Base-by-base conservation (phyloP, 2,888 invertebrate genomes). In the Tiliacea citrago region DNA sequence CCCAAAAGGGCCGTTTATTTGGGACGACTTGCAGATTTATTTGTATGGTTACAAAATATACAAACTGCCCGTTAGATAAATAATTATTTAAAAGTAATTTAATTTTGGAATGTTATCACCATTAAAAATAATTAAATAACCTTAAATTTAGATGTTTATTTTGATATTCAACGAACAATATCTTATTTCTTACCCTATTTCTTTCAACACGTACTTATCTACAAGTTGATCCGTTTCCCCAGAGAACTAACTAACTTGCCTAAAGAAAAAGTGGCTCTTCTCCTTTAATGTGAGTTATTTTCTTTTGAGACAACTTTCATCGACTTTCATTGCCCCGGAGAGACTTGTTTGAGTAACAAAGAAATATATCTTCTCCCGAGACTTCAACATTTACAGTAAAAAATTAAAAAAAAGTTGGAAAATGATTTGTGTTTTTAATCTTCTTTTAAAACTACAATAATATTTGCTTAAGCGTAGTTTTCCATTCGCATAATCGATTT, bases 301-400 rank as follows among this genome's bases (percentile, higher is more conserved):
- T 73, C 77, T 74, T 69, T 77, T 74, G 62, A 61, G 51, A n/a
- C 35, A 73, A 86, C 57, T 76, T 75, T 61, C 84, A 74, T 76
- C 72, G 75, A 76, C 84, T 66, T 61, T 63, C 29, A 84, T 73
- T 66, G 70, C 71, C 21, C 86, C 77, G 18, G n/a, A 45, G 83
- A 75, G 74, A 86, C 49, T 75, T 83, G 66, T 84, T 74, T 74
- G 57, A 68, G 75, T 85, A 85, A 83, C 73, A 72, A 83, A 79
- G 72, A 69, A 72, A 65, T 83, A 67, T 63, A 70, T 68, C 51
- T 60, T 12, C 24, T 53, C 24, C 12, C 29, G n/a, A 49, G 49
- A 60, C 53, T 68, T 35, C 47, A 53, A 42, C n/a, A 45, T 51
- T 67, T 51, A 60, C 39, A 55, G 13, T 55, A 16, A 39, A 60